Percentiles rank a stretch among this genome's conserved stretches.
Evolutionary conservation across 1,140 invertebrate genomes (phyloP).

Genomic region (Halictus rubicundus): DNA sequence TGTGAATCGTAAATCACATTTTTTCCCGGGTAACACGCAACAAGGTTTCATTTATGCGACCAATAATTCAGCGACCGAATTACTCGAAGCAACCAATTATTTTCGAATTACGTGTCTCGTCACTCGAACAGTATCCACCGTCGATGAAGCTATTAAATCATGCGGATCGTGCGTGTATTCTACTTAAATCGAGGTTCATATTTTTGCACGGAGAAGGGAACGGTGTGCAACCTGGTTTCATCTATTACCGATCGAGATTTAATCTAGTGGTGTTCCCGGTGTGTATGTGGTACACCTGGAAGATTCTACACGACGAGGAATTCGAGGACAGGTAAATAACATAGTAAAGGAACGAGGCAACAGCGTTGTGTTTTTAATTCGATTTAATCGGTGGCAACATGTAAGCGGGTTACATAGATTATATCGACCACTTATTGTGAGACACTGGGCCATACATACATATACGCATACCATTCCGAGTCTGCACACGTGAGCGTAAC

Average conservation of each 20-base stretch:
- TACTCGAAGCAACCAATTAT: too few species aligned
- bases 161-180: too few species aligned
- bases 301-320: not conserved
- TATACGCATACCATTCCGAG: constrained; percentile 44
- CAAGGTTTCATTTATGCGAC: too few species aligned
- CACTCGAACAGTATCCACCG: too few species aligned
- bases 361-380: constrained; percentile 44
- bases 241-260: not conserved
- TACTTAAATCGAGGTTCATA: too few species aligned
- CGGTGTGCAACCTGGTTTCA: too few species aligned
- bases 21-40: too few species aligned
- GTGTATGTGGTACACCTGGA: not conserved
- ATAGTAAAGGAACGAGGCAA: not conserved
- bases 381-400: constrained; percentile 55
- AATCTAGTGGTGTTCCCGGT: not conserved
- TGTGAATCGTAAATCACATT: too few species aligned
- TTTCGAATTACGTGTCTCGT: too few species aligned
- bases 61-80: too few species aligned
- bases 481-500: constrained; percentile 27
- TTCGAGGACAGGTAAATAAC: constrained; percentile 25
- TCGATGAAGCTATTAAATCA: too few species aligned
- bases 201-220: too few species aligned
- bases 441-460: constrained; percentile 33
- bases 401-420: constrained; percentile 60
- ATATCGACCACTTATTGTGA: constrained; percentile 50